Conservation (phyloP, 2,888 invertebrate species). For the Caenorhabditis angaria region DNA sequence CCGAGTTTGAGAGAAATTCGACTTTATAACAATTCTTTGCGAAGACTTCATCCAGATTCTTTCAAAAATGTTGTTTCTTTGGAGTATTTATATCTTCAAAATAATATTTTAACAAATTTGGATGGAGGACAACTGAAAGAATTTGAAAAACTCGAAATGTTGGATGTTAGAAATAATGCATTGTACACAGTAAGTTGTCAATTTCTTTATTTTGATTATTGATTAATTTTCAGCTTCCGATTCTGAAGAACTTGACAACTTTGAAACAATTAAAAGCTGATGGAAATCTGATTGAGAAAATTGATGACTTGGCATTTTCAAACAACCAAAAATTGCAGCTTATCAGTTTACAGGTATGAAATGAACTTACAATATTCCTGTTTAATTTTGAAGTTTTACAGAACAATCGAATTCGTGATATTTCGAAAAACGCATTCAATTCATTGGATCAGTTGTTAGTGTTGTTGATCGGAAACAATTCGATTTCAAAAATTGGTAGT, state of each 20-base stretch:
- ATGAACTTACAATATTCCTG: too few relatives aligned
- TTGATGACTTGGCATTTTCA: conserved; percentile 85
- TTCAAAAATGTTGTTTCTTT: conserved; percentile 84
- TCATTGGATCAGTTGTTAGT: conserved; percentile 78
- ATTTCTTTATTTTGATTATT: neutral
- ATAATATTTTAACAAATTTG: conserved; percentile 84
- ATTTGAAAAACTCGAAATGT: conserved; percentile 81
- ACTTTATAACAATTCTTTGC: conserved; percentile 76
- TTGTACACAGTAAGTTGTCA: conserved; percentile 78
- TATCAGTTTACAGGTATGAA: conserved; percentile 81
- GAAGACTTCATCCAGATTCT: conserved; percentile 82
- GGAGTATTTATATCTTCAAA: conserved; percentile 79
- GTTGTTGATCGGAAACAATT: conserved; percentile 83
- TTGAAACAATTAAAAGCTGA: conserved; percentile 79
- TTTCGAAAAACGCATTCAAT: conserved; percentile 71
- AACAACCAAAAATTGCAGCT: conserved; percentile 79
- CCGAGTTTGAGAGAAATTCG: conserved; percentile 80
- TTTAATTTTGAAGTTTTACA: conserved; percentile 16
- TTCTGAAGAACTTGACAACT: conserved; percentile 82
- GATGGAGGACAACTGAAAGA: conserved; percentile 84
- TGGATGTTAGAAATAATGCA: conserved; percentile 83
- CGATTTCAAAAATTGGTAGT: conserved; percentile 79
- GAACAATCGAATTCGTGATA: conserved; percentile 64
- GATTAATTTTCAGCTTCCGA: conserved; percentile 72
- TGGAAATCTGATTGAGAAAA: conserved; percentile 78